These are phyloP conservation scores for Melinaea menophilus DNA, from an alignment of 2,888 invertebrate genomes.

Conservation along the genomic window DNA sequence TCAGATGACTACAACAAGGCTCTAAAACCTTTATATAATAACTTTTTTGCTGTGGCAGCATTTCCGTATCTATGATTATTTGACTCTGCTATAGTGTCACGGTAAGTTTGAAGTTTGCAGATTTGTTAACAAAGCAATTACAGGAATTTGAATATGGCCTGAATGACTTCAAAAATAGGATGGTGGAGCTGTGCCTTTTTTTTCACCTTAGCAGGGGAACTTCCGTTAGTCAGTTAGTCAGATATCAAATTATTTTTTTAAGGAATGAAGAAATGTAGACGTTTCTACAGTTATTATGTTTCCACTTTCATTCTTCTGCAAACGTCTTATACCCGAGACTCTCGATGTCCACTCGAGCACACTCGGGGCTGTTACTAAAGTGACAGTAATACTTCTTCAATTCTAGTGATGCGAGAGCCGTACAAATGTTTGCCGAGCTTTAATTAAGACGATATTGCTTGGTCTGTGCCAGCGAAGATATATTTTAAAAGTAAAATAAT, in stretches of 20 bases:
- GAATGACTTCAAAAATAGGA: no score
- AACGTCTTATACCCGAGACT: background rate
- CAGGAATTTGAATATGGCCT: no score
- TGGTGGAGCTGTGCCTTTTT: no score
- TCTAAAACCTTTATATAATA: no score
- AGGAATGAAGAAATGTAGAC: background rate
- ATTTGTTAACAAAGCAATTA: no score
- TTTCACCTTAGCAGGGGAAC: no score
- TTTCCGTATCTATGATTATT: no score
- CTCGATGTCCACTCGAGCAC: constrained; percentile 1
- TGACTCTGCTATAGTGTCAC: no score
- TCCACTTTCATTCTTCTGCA: constrained; percentile 2
- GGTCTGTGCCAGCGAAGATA: constrained; percentile 15
- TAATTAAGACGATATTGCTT: constrained; percentile 61
- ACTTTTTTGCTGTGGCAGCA: no score
- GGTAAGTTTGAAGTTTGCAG: no score
- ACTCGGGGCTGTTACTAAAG: constrained; percentile 8
- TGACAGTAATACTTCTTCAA: constrained; percentile 21
- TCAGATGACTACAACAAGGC: no score
- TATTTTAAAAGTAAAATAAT: constrained; percentile 15
- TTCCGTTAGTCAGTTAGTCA: background rate
- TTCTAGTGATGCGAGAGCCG: constrained; percentile 38
- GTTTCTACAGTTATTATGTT: background rate
- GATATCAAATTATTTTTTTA: background rate
- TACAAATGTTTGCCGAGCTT: constrained; percentile 52